phyloP scores from a whole-genome alignment of 2,797 vertebrate genomes.

The Onychomys arenicola region DNA sequence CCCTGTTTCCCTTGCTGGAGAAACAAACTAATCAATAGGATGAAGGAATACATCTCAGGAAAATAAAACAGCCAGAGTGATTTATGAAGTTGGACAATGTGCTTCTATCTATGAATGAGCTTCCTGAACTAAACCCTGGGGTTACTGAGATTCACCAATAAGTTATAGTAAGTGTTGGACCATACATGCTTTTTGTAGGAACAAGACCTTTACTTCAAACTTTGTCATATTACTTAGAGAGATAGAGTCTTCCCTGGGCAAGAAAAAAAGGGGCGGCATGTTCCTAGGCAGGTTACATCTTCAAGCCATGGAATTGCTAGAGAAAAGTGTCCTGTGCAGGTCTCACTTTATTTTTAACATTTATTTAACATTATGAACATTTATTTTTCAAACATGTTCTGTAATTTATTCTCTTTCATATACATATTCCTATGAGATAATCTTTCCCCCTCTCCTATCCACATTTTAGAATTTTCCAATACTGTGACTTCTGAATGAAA shows the following conservation, averaged over 20 bases:
- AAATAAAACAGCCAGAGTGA: not conserved
- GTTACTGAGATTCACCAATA: not conserved
- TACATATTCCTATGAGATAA: not conserved
- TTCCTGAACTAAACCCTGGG: not conserved
- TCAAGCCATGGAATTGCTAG: not conserved
- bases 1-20: not conserved
- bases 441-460: not conserved
- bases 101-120: not conserved
- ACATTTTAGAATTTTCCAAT: not conserved
- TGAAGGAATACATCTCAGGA: not conserved
- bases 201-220: not conserved
- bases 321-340: not conserved
- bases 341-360: not conserved
- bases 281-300: not conserved
- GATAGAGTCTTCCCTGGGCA: not conserved
- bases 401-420: not conserved
- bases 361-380: not conserved
- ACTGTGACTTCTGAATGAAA: not conserved
- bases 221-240: not conserved
- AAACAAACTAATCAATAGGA: not conserved
- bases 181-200: not conserved
- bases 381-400: not conserved
- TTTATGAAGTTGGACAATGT: constrained; percentile 7
- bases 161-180: not conserved
- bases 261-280: not conserved